Evolutionary conservation across 2,888 invertebrate species (phyloP).

Genomic region (Drosophila pegasa): DNA sequence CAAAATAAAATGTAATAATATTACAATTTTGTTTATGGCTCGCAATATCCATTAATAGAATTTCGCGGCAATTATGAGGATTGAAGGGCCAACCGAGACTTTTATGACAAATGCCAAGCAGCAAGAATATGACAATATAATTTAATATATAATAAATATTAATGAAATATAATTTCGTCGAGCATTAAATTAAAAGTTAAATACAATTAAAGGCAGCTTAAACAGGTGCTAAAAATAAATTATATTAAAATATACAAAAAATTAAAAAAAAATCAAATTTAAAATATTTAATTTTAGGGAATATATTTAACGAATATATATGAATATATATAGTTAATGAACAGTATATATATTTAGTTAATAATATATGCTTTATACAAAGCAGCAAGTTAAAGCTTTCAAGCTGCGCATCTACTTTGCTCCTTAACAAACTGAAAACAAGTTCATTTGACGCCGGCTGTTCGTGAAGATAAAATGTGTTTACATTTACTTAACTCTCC

Average conservation of each 20-base stretch:
- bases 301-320: too few relatives aligned
- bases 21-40: conserved; percentile 53
- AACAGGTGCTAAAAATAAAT: too few relatives aligned
- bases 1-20: conserved; percentile 38
- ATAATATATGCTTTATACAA: too few relatives aligned
- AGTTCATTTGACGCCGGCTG: neutral
- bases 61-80: conserved; percentile 49
- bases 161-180: conserved; percentile 5
- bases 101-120: conserved; percentile 21
- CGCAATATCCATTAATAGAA: conserved; percentile 61
- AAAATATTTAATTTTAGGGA: too few relatives aligned
- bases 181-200: conserved; percentile 7
- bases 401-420: neutral
- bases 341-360: too few relatives aligned
- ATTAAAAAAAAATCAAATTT: too few relatives aligned
- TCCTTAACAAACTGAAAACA: neutral
- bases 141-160: conserved; percentile 17
- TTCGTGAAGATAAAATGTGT: neutral
- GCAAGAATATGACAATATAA: conserved; percentile 3
- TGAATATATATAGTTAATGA: too few relatives aligned
- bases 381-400: neutral
- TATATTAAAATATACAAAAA: too few relatives aligned
- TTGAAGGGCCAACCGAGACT: conserved; percentile 6
- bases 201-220: neutral
- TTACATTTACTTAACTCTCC: neutral